Evolutionary conservation across 53 echinoderm and acorn worm species (phyloP).

Genomic region (Pentamera pediparva): DNA sequence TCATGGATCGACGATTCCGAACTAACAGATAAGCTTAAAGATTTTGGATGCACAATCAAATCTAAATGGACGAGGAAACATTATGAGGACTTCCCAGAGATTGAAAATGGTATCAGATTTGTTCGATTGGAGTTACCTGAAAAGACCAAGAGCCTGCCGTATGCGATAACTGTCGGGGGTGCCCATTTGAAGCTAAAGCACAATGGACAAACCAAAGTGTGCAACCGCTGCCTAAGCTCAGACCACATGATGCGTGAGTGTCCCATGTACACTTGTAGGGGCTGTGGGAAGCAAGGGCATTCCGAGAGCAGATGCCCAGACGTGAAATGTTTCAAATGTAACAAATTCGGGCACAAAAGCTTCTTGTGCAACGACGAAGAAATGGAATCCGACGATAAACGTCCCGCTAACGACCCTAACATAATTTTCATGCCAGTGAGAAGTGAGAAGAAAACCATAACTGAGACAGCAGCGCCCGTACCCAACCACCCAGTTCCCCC

Average conservation of each 20-base stretch:
- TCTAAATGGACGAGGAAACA: not conserved
- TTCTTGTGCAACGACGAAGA: not conserved
- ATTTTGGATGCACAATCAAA: not conserved
- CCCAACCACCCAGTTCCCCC: not conserved
- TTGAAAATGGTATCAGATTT: not conserved
- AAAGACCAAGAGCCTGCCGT: not conserved
- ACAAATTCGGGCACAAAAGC: not conserved
- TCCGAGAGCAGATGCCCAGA: not conserved
- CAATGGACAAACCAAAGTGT: not conserved
- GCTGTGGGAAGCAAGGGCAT: not conserved
- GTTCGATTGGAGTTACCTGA: not conserved
- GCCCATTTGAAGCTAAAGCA: not conserved
- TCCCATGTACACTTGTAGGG: not conserved
- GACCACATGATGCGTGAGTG: not conserved
- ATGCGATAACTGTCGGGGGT: not conserved
- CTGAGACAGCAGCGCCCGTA: not conserved
- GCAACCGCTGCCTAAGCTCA: not conserved
- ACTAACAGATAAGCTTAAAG: not conserved
- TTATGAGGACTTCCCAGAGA: not conserved
- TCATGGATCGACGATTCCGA: not conserved
- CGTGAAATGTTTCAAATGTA: not conserved
- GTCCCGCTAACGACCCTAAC: not conserved
- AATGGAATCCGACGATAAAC: not conserved
- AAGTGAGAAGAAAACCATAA: not conserved
- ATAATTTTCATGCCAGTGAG: no score